A percentile compares a stretch with the other conserved stretches of the same genome.
Evolutionary conservation across 2,888 invertebrate genomes (phyloP).

Genomic region (Drosophila siamana): DNA sequence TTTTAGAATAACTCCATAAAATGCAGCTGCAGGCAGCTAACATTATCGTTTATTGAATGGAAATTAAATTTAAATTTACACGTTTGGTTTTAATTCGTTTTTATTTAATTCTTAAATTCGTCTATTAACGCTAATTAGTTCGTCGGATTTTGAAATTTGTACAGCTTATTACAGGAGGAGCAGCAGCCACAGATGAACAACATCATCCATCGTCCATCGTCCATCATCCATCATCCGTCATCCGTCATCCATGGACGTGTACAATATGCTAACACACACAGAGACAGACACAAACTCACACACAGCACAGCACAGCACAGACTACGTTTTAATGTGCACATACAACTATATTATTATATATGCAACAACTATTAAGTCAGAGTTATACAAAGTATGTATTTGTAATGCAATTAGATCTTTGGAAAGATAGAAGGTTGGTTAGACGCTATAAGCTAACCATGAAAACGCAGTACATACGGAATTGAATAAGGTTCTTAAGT

Average conservation of each 20-base stretch:
- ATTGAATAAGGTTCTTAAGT: slow-evolving; percentile 10
- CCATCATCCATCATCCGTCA: too few relatives aligned
- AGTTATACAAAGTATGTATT: background rate
- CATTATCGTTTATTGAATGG: too few relatives aligned
- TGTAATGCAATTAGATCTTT: slow-evolving; percentile 24
- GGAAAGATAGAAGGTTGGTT: slow-evolving; percentile 23
- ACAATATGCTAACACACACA: slow-evolving; percentile 2
- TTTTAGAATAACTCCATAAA: too few relatives aligned
- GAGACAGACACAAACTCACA: background rate
- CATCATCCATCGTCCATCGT: slow-evolving; percentile 4
- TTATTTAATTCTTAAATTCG: slow-evolving; percentile 47
- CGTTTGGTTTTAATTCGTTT: slow-evolving; percentile 14
- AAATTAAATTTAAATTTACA: background rate
- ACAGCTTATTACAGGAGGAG: slow-evolving; percentile 43
- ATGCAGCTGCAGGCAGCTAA: too few relatives aligned
- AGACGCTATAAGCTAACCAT: slow-evolving; percentile 8
- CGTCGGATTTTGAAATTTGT: slow-evolving; percentile 38
- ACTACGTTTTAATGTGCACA: background rate
- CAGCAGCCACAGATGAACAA: slow-evolving; percentile 11
- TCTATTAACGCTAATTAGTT: slow-evolving; percentile 60
- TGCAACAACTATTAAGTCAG: background rate
- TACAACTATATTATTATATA: background rate
- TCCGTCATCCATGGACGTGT: slow-evolving; percentile 1
- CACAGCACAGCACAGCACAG: background rate
- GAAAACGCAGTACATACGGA: slow-evolving; percentile 29